Evolutionary conservation across 2,113 vertebrate genomes (phyloP).

Genomic region (Elanus axillaris): DNA sequence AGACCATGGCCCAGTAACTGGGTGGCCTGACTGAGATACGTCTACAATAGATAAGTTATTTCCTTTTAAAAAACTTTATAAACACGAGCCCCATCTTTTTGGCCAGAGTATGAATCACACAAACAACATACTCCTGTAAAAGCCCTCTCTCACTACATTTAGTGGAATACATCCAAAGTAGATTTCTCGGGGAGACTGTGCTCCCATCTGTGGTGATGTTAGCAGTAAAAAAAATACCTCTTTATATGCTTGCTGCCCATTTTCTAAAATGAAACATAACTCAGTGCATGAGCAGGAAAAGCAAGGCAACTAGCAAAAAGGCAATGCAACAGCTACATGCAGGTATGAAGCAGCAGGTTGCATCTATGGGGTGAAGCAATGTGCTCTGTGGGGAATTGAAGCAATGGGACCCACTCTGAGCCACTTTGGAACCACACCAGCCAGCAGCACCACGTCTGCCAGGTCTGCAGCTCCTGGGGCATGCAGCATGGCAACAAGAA

Average conservation of each 20-base stretch:
- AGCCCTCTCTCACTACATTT: not conserved
- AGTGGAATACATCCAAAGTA: not conserved
- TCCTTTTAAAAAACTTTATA: not conserved
- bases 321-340: accelerated
- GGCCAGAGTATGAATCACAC: not conserved
- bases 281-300: not conserved
- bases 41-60: not conserved
- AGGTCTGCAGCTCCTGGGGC: accelerated
- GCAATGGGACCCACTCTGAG: accelerated
- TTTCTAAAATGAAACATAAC: not conserved
- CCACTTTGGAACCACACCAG: not conserved
- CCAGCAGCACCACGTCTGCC: not conserved
- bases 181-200: not conserved
- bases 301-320: not conserved
- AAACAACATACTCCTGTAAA: not conserved
- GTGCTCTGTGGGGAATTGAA: not conserved
- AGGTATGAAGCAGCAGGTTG: not conserved
- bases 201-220: not conserved
- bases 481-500: accelerated
- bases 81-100: not conserved
- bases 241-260: not conserved
- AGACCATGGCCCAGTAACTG: not conserved
- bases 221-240: not conserved
- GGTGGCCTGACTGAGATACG: not conserved
- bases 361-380: not conserved